Conservation (phyloP, 2,888 invertebrate species). For the Arctia plantaginis region DNA sequence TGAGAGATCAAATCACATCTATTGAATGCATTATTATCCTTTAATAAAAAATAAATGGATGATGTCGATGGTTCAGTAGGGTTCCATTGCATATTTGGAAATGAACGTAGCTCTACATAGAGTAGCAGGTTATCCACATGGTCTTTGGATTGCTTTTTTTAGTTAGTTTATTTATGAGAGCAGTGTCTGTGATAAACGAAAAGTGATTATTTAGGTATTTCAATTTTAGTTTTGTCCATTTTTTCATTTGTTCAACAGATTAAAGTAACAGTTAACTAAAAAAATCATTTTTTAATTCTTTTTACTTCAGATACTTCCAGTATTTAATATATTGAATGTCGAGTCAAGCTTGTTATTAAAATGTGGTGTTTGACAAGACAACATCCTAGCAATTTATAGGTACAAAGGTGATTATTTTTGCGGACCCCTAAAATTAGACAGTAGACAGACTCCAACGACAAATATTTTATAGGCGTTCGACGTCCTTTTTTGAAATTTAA, state of each 20-base stretch:
- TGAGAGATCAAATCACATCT: constrained; percentile 68
- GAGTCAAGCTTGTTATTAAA: neutral
- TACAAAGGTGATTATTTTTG: neutral
- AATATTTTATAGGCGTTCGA: constrained; percentile 58
- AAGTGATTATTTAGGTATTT: neutral
- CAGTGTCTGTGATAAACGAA: neutral
- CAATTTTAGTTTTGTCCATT: neutral
- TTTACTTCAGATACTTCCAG: too few species aligned
- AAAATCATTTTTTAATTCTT: too few species aligned
- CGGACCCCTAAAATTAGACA: constrained; percentile 52
- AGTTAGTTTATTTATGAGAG: too few species aligned
- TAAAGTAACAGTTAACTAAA: neutral
- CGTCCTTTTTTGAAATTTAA: constrained; percentile 67
- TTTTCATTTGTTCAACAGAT: neutral
- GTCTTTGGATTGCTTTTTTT: neutral
- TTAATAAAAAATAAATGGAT: constrained; percentile 43
- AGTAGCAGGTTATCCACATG: neutral
- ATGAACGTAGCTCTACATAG: neutral
- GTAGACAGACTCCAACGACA: constrained; percentile 52
- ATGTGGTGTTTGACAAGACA: neutral
- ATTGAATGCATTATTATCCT: constrained; percentile 56
- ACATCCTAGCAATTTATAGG: neutral
- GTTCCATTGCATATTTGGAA: neutral
- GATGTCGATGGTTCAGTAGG: constrained; percentile 36
- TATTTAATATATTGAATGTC: too few species aligned